Evolutionary conservation across 2,113 vertebrate genomes (phyloP).

Genomic region (Orientallactaga bullata): DNA sequence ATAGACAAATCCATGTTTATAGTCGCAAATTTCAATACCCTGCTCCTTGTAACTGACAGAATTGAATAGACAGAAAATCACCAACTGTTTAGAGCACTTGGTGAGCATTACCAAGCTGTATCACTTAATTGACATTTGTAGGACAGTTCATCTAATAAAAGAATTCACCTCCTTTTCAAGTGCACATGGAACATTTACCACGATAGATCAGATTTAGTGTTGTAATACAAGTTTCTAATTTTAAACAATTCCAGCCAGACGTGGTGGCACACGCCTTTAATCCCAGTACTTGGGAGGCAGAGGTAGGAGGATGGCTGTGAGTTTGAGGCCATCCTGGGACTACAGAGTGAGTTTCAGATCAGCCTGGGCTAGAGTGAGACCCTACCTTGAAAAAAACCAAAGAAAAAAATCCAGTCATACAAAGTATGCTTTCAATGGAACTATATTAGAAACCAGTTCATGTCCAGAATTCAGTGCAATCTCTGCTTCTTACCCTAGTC

Average conservation of each 20-base stretch:
- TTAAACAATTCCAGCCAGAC: background rate
- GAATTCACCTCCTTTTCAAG: slow-evolving; percentile 5
- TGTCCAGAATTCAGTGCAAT: background rate
- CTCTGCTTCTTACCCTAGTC: background rate
- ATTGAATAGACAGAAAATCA: background rate
- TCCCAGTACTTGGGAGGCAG: too few relatives aligned
- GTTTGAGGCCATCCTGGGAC: too few relatives aligned
- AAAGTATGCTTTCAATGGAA: background rate
- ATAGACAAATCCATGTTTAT: background rate
- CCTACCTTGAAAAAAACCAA: too few relatives aligned
- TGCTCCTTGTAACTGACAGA: background rate
- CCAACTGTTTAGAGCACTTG: background rate
- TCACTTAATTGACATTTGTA: background rate
- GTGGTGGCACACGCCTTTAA: too few relatives aligned
- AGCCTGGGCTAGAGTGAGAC: too few relatives aligned
- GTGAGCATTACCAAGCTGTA: background rate
- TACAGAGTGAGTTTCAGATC: too few relatives aligned
- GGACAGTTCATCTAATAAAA: slow-evolving; percentile 7
- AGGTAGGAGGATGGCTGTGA: too few relatives aligned
- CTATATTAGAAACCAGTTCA: background rate
- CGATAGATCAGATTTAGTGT: slow-evolving; percentile 10
- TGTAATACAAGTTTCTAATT: background rate
- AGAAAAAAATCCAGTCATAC: background rate
- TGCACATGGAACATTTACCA: background rate
- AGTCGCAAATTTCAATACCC: background rate